These are phyloP conservation scores for Ictalurus furcatus DNA, from an alignment of 2,113 vertebrate genomes.

Conservation along the genomic window DNA sequence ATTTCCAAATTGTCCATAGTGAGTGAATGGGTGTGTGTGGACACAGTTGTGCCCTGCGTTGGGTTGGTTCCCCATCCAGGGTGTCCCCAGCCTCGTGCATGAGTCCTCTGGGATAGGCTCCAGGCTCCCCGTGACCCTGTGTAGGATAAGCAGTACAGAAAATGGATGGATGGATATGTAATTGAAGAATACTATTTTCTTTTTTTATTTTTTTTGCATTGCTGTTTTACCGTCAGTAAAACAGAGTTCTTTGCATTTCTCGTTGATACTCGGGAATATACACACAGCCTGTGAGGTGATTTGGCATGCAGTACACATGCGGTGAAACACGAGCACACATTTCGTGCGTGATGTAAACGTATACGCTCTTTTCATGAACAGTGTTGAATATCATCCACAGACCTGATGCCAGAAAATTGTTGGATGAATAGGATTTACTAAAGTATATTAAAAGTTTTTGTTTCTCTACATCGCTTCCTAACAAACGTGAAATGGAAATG, in stretches of 20 bases:
- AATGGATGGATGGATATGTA: no score
- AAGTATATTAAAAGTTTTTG: neutral
- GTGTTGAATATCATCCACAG: neutral
- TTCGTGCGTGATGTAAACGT: neutral
- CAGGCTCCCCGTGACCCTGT: no score
- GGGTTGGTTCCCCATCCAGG: no score
- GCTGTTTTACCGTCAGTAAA: neutral
- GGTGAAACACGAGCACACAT: neutral
- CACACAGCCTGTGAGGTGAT: neutral
- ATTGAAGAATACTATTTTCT: neutral
- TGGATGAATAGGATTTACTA: neutral
- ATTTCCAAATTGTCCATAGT: no score
- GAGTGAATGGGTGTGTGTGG: no score
- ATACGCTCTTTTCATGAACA: neutral
- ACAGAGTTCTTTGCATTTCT: neutral
- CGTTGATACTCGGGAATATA: neutral
- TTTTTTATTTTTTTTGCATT: neutral
- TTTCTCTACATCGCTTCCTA: conserved; percentile 42
- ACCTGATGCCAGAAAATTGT: neutral
- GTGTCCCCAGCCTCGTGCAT: no score
- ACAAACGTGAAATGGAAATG: conserved; percentile 48
- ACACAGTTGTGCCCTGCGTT: no score
- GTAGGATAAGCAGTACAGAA: no score
- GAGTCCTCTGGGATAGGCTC: no score
- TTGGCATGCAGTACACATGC: neutral